Conservation (phyloP, 2,113 vertebrate species). For the Chamaetylas fuelleborni region DNA sequence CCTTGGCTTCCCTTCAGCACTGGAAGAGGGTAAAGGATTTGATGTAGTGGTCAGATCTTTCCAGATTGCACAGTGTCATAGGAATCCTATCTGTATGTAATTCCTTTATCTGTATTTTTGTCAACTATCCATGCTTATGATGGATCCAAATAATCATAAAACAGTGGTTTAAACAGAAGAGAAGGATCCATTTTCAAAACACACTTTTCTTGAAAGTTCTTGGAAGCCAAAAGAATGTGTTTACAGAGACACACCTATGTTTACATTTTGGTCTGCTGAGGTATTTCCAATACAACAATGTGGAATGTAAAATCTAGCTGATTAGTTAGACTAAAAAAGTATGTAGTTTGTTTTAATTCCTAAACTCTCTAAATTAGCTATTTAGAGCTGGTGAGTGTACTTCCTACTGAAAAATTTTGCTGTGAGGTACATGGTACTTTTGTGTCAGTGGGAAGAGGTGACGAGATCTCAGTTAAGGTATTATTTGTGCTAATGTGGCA, state of each 20-base stretch:
- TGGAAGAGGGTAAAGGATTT: neutral
- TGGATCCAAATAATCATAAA: neutral
- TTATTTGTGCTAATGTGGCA: neutral
- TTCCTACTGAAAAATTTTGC: neutral
- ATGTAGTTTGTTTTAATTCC: neutral
- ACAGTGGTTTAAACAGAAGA: neutral
- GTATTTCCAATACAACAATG: neutral
- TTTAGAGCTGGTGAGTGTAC: neutral
- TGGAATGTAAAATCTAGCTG: neutral
- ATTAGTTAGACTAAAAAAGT: neutral
- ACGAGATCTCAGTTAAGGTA: fast-evolving
- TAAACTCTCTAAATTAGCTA: neutral
- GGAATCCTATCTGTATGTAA: neutral
- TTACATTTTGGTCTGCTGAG: neutral
- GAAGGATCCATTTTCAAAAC: neutral
- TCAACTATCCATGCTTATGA: neutral
- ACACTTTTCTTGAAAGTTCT: neutral
- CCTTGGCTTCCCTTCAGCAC: neutral
- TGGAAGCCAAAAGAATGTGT: neutral
- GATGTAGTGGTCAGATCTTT: neutral
- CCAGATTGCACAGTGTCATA: neutral
- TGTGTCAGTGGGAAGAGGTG: neutral
- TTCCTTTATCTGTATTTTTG: neutral
- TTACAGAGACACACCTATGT: neutral
- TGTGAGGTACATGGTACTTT: neutral